Evolutionary conservation across 35 echinoderm and acorn worm genomes (phyloP).

Genomic region (Holothuria glaberrima): DNA sequence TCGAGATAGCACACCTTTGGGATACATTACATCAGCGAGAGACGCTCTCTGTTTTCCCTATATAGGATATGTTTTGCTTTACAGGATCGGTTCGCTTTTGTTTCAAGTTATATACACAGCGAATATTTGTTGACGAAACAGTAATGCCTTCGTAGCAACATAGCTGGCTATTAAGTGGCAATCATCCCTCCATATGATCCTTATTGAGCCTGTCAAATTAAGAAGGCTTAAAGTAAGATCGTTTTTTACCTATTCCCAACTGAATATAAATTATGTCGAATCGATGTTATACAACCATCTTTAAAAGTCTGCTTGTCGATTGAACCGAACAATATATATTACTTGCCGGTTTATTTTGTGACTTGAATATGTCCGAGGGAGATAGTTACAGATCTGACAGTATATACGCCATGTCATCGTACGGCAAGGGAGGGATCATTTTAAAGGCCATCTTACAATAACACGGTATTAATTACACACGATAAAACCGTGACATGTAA

Average conservation of each 20-base stretch:
- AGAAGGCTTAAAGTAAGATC: conserved; percentile 8
- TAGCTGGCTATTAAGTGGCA: conserved; percentile 11
- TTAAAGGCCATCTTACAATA: too few relatives aligned
- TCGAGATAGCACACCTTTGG: conserved; percentile 29
- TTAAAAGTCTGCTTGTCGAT: too few relatives aligned
- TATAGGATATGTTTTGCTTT: background rate
- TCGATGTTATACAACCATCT: too few relatives aligned
- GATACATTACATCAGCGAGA: conserved; percentile 28
- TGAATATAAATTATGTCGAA: conserved; percentile 48
- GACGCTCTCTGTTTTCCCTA: conserved; percentile 13
- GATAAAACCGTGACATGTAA: too few relatives aligned
- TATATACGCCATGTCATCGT: too few relatives aligned
- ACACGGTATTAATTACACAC: too few relatives aligned
- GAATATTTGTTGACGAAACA: conserved; percentile 13
- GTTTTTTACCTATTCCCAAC: conserved; percentile 20
- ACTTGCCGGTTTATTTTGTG: too few relatives aligned
- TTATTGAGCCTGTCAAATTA: conserved; percentile 22
- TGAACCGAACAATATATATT: too few relatives aligned
- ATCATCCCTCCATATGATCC: conserved; percentile 2
- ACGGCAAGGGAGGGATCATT: too few relatives aligned
- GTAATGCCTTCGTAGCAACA: background rate
- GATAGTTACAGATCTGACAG: too few relatives aligned
- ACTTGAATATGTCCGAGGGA: too few relatives aligned
- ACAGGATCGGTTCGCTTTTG: conserved; percentile 14
- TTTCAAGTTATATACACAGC: conserved; percentile 29